Evolutionary conservation across 2,113 vertebrate species (phyloP).

Genomic region (Carassius auratus): DNA sequence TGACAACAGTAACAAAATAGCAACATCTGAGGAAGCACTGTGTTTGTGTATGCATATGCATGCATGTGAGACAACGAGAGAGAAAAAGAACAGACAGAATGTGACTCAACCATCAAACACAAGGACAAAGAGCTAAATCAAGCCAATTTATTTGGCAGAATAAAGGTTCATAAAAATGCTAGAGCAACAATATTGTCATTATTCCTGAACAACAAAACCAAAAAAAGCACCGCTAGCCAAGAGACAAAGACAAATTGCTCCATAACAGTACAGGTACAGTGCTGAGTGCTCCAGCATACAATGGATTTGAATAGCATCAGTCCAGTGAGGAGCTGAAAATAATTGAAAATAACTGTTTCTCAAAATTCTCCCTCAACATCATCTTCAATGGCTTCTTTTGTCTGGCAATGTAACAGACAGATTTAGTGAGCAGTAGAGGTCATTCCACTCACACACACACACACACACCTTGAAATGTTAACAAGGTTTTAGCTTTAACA

Average conservation of each 20-base stretch:
- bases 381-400: conserved; percentile 61
- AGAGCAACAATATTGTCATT: not conserved
- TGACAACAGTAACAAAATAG: not conserved
- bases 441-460: conserved; percentile 37
- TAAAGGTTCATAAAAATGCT: conserved; percentile 3
- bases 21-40: not conserved
- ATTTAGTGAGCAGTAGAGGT: conserved; percentile 47
- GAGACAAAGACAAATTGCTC: not conserved
- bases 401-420: conserved; percentile 58
- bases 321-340: conserved; percentile 35
- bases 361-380: conserved; percentile 40
- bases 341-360: conserved; percentile 12
- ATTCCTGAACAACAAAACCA: not conserved
- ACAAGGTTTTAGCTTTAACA: conserved; percentile 55
- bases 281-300: not conserved
- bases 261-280: not conserved
- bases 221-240: not conserved
- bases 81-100: not conserved
- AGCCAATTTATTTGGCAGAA: conserved; percentile 22
- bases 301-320: not conserved
- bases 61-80: not conserved
- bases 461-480: conserved; percentile 63
- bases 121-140: conserved; percentile 29
- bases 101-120: conserved; percentile 26
- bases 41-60: not conserved